A percentile compares a stretch with the other conserved stretches of the same genome.
Conservation (phyloP, 1,140 invertebrate genomes). For the Trichonephila inaurata region DNA sequence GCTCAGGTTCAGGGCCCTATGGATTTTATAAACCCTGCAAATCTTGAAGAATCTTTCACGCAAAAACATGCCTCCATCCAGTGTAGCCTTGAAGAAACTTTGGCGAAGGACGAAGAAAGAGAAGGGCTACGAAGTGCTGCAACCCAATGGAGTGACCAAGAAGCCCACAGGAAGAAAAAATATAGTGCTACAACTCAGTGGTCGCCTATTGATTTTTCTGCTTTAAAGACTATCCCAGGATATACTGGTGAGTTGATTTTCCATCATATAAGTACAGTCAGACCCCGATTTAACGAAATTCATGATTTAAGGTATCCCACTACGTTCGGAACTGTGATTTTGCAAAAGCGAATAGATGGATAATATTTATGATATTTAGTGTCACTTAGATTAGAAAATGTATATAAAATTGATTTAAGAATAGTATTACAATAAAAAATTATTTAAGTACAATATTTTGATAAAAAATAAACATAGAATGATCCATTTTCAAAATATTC, state of each 20-base stretch:
- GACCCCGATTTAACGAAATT: no score
- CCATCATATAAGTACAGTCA: no score
- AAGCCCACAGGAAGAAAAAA: slow-evolving; percentile 57
- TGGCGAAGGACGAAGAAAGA: slow-evolving; percentile 61
- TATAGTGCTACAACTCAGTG: slow-evolving; percentile 75
- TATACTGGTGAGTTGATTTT: slow-evolving; percentile 46
- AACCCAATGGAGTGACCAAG: slow-evolving; percentile 75
- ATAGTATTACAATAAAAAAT: no score
- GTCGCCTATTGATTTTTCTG: slow-evolving; percentile 72
- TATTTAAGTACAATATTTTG: no score
- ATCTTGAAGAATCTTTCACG: neutral
- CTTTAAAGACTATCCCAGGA: slow-evolving; percentile 70
- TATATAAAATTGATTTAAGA: no score
- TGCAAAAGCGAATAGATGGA: no score
- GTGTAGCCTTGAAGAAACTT: slow-evolving; percentile 57
- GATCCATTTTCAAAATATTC: no score
- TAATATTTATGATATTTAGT: no score
- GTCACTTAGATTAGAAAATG: no score
- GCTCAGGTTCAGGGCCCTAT: slow-evolving; percentile 14
- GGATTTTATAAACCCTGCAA: slow-evolving; percentile 40
- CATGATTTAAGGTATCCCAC: no score
- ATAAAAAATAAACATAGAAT: no score
- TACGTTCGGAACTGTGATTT: no score
- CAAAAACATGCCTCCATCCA: slow-evolving; percentile 54
- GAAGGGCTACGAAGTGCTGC: slow-evolving; percentile 74